Percentiles rank a stretch among this genome's conserved stretches.
Evolutionary conservation across 1,140 invertebrate genomes (phyloP).

Genomic region (Trichoplusia ni): DNA sequence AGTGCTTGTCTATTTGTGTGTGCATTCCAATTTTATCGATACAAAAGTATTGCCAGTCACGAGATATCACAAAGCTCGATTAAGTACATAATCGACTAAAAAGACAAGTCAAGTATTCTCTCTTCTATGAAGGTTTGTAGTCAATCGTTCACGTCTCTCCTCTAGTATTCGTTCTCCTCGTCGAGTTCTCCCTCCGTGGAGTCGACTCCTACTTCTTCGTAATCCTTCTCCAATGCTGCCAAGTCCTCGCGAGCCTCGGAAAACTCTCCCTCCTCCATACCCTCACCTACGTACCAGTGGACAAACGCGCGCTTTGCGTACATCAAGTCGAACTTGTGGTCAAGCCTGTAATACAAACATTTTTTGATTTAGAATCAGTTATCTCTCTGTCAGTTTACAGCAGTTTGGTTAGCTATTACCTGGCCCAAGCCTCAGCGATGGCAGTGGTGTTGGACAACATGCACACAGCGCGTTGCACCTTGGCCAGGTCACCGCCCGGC

Average conservation of each 20-base stretch:
- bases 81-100: too few species aligned
- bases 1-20: too few species aligned
- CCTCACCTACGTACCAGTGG: conserved; percentile 90
- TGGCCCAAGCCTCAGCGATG: conserved; percentile 91
- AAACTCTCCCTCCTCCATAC: conserved; percentile 92
- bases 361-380: too few species aligned
- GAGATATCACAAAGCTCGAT: too few species aligned
- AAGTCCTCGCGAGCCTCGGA: conserved; percentile 92
- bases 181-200: conserved; percentile 84
- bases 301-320: conserved; percentile 89
- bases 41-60: too few species aligned
- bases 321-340: conserved; percentile 93
- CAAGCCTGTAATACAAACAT: conserved; percentile 80
- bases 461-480: conserved; percentile 92
- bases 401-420: too few species aligned
- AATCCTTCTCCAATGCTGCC: conserved; percentile 90
- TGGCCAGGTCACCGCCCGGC: conserved; percentile 91
- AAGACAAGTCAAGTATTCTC: background rate
- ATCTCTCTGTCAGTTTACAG: too few species aligned
- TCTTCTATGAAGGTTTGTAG: background rate
- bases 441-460: conserved; percentile 86
- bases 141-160: too few species aligned
- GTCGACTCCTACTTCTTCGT: conserved; percentile 84
- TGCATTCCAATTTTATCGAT: too few species aligned
- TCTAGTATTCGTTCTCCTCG: conserved; percentile 83